Base-by-base conservation (phyloP, 2,888 invertebrate genomes). In the Elmis aenea region DNA sequence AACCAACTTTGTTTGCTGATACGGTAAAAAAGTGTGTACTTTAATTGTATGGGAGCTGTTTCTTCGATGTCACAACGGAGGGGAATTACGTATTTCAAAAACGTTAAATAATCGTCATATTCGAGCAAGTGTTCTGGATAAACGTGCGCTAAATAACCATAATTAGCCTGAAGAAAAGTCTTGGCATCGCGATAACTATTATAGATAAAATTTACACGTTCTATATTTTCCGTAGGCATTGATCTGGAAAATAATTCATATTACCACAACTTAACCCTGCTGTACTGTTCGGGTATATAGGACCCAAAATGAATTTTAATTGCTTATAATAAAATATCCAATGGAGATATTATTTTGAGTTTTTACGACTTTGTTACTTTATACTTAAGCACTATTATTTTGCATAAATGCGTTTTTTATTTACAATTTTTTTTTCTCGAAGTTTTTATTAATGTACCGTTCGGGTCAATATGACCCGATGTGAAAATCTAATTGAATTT, bases 1-100 rank as follows among this genome's bases (percentile, higher is more conserved):
- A 80, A 50, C 81, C 81, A 81, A 42, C 70, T 69, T 47, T 69
- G 69, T 35, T 61, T 68, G 26, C 61, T 61, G 3, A 63, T 51
- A 1, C 50, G 42, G 20, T 51, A 34, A 35, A 62, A 67, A 3
- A 38, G 38, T 0, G 44, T 28, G 25, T 33, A 16, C 1, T 23
- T 26, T 3, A 33, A 26, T 6, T 27, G 9, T 1, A 20, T 8
- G 5, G 9, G 11, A 1, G 16, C 2, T 16, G 22, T 27, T 16
- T 48, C 42, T 1, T 27, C 9, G 4, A 31, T 26, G 5, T 45
- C 34, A 2, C 40, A 26, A 26, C 49, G 51, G 13, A 48, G 3
- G 6, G 11, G 32, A n/a, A n/a, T n/a, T n/a, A n/a, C n/a, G n/a
- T n/a, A n/a, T n/a, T n/a, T n/a, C n/a, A n/a, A n/a, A n/a, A n/a